Conservation (phyloP, 2,113 vertebrate genomes). For the Gobius niger region DNA sequence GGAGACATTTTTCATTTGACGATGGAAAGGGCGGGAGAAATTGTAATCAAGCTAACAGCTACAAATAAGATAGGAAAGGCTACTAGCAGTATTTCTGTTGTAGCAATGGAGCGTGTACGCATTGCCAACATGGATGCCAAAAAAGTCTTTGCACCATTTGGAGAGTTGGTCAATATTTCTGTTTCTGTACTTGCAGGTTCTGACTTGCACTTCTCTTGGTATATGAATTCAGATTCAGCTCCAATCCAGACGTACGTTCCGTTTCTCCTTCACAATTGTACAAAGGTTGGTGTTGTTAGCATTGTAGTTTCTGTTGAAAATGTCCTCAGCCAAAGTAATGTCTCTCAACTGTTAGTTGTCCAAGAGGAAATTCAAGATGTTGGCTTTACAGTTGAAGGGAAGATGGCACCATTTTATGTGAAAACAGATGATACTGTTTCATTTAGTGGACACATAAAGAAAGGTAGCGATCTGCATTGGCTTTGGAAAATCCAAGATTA, state of each 20-base stretch:
- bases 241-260: constrained; percentile 45
- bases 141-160: constrained; percentile 40
- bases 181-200: constrained; percentile 64
- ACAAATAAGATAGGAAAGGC: constrained; percentile 66
- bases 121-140: constrained; percentile 48
- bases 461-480: constrained; percentile 71
- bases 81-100: constrained; percentile 43
- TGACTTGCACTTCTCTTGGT: constrained; percentile 74
- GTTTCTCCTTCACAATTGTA: constrained; percentile 64
- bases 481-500: constrained; percentile 58
- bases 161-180: constrained; percentile 63
- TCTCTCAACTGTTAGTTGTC: constrained; percentile 60
- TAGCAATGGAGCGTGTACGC: constrained; percentile 61
- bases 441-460: constrained; percentile 48
- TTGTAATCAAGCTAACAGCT: constrained; percentile 67
- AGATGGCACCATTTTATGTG: constrained; percentile 55
- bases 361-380: constrained; percentile 70
- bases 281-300: constrained; percentile 41
- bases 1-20: constrained; percentile 54
- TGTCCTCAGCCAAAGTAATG: constrained; percentile 54
- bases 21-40: constrained; percentile 51
- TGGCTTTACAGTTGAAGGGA: constrained; percentile 60
- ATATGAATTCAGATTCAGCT: constrained; percentile 25
- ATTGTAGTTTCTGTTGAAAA: constrained; percentile 73
- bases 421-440: constrained; percentile 29